These are phyloP conservation scores for Antheraea pernyi DNA, from an alignment of 1,140 invertebrate genomes.

Conservation along the genomic window DNA sequence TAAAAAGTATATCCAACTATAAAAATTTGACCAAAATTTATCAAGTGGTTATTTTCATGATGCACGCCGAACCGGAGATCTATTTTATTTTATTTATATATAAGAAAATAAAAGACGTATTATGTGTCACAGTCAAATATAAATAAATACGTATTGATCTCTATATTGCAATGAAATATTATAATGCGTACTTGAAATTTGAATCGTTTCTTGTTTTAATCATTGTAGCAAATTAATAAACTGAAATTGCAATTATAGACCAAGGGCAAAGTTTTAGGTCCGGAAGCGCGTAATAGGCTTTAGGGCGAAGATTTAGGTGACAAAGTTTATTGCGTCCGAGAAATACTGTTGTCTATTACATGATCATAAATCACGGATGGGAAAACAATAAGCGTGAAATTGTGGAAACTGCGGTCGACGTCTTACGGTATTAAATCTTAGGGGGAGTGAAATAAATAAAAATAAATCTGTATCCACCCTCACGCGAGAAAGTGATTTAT, in stretches of 20 bases:
- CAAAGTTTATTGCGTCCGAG: slow-evolving; percentile 73
- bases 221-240: neutral
- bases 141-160: too few species aligned
- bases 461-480: slow-evolving; percentile 69
- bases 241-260: slow-evolving; percentile 8
- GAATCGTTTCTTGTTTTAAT: neutral
- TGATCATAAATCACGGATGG: slow-evolving; percentile 76
- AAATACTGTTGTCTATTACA: slow-evolving; percentile 73
- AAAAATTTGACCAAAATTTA: too few species aligned
- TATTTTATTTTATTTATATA: too few species aligned
- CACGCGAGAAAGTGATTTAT: slow-evolving; percentile 70
- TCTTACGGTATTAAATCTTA: slow-evolving; percentile 73
- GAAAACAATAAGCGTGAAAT: slow-evolving; percentile 80
- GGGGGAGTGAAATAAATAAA: slow-evolving; percentile 77
- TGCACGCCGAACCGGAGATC: too few species aligned
- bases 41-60: too few species aligned
- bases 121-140: too few species aligned
- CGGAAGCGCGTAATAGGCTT: slow-evolving; percentile 59
- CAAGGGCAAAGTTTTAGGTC: slow-evolving; percentile 29
- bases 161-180: too few species aligned
- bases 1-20: too few species aligned
- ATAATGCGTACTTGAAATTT: neutral
- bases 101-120: too few species aligned
- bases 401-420: slow-evolving; percentile 74
- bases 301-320: slow-evolving; percentile 73